Conservation (phyloP, 2,113 vertebrate genomes). For the Silurus glanis region DNA sequence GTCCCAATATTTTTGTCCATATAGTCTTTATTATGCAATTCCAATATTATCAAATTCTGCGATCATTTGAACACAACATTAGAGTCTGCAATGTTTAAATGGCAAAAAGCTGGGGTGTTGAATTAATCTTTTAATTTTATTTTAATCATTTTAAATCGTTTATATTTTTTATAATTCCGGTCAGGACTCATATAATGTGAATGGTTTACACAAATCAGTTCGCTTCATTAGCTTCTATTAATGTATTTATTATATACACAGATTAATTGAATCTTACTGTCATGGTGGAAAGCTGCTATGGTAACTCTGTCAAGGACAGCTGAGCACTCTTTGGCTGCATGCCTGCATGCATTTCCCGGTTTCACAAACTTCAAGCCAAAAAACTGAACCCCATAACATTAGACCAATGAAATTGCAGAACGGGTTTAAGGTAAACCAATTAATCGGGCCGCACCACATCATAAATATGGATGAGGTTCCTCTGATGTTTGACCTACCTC, state of each 20-base stretch:
- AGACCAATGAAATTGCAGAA: too few species aligned
- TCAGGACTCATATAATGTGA: background rate
- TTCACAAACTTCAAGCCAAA: too few species aligned
- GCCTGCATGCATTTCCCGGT: too few species aligned
- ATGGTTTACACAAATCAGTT: slow-evolving; percentile 1
- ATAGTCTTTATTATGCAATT: background rate
- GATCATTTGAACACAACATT: background rate
- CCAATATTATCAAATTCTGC: background rate
- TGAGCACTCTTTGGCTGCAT: background rate
- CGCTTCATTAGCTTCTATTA: background rate
- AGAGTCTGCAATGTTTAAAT: background rate
- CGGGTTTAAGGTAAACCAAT: too few species aligned
- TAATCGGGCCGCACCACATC: too few species aligned
- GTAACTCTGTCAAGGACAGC: background rate
- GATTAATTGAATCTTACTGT: background rate
- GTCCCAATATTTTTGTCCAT: too few species aligned
- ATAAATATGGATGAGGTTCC: too few species aligned
- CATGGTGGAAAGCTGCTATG: background rate
- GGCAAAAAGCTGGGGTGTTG: background rate
- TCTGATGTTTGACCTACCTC: too few species aligned
- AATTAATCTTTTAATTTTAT: background rate
- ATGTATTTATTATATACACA: background rate
- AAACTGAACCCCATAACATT: too few species aligned
- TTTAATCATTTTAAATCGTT: background rate
- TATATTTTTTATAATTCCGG: background rate